Percentiles rank a stretch among this genome's conserved stretches.
Evolutionary conservation across 2,113 vertebrate genomes (phyloP).

Genomic region (Polypterus bichir): DNA sequence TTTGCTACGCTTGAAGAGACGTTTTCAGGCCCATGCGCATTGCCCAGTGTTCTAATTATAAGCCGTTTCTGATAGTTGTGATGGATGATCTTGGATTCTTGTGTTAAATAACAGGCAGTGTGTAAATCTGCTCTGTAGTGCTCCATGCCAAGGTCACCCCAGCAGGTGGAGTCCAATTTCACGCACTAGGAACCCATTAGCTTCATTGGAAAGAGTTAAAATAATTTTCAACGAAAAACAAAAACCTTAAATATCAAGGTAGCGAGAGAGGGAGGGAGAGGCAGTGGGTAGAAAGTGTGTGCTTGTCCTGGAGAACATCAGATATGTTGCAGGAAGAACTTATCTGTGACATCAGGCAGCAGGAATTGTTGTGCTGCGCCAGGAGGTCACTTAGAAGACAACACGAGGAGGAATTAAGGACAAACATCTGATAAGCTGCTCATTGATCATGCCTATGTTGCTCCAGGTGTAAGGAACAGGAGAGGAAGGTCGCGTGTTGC

Average conservation of each 20-base stretch:
- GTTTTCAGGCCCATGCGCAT: too few relatives aligned
- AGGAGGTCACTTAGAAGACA: too few relatives aligned
- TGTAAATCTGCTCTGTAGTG: conserved; percentile 2
- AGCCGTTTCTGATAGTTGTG: conserved; percentile 5
- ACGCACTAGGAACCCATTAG: background rate
- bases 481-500: background rate
- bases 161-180: conserved; percentile 18
- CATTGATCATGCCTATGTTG: background rate
- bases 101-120: conserved; percentile 3
- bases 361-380: background rate
- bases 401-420: background rate
- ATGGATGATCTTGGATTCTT: conserved; percentile 5
- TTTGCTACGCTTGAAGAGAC: too few relatives aligned
- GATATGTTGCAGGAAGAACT: background rate
- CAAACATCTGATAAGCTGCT: background rate
- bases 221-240: background rate
- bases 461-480: background rate
- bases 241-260: too few relatives aligned
- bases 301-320: background rate
- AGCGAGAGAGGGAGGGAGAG: too few relatives aligned
- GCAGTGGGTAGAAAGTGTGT: too few relatives aligned
- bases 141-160: conserved; percentile 9
- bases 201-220: background rate
- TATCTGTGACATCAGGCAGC: background rate
- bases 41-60: conserved; percentile 13